Evolutionary conservation across 2,888 invertebrate genomes (phyloP), one percentile per base, ranked within the genome.

Genomic region (Sylvicola cinctus): DNA sequence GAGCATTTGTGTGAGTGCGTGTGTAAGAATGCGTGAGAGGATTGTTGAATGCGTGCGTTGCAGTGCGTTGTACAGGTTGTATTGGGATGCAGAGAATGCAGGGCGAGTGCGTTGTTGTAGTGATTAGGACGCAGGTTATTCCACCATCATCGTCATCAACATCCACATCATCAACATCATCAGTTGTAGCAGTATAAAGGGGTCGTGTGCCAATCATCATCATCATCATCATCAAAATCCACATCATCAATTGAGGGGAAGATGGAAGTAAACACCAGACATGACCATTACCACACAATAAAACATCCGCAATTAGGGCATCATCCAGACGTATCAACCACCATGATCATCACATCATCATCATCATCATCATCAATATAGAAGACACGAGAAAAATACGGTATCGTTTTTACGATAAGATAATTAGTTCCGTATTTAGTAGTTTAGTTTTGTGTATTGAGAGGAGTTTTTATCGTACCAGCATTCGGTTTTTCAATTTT

Each of bases 171-270:
- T 57, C 20, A 20, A 30, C 57, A 52, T 55, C 60, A 60, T 55
- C 56, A 61, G 35, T 33, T 36, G 29, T 32, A 20, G 23, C 31
- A 31, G 31, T 16, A 29, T 12, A 8, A 8, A 4, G 13, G n/a
- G n/a, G n/a, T n/a, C n/a, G n/a, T n/a, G n/a, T n/a, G n/a, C n/a
- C 41, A 46, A 46, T 47, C 47, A 42, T 39, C 46, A 45, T 43
- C 14, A 26, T 25, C 63, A 62, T 38, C 37, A 63, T 63, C 63
- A 63, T 64, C 63, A 63, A 40, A 62, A 63, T 64, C 62, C 64
- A 63, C 30, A 38, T 35, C 36, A 38, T 34, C 20, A 33, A 16
- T 10, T 5, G 16, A 10, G 14, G 30, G 13, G 5, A 13, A 8
- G 28, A 5, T 6, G 27, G 31, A 35, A 35, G 29, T 30, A 35